These are phyloP conservation scores for Uromys caudimaculatus DNA, from an alignment of 2,797 vertebrate genomes.

Conservation along the genomic window DNA sequence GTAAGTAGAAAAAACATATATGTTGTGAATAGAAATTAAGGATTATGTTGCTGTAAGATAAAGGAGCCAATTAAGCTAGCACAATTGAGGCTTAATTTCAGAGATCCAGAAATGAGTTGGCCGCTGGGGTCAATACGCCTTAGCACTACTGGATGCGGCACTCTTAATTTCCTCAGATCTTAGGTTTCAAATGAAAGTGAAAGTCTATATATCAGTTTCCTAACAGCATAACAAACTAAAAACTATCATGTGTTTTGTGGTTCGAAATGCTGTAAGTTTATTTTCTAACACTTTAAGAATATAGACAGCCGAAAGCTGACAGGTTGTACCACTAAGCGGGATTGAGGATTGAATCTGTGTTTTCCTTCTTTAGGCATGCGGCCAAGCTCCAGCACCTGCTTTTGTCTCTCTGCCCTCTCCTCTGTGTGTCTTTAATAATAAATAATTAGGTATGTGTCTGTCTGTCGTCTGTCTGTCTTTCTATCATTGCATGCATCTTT, in stretches of 20 bases:
- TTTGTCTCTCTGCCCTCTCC: neutral
- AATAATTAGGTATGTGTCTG: neutral
- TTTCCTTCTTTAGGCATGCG: neutral
- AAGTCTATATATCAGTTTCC: neutral
- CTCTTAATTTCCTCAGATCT: neutral
- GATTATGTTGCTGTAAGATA: slow-evolving; percentile 63
- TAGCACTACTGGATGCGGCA: neutral
- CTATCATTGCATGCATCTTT: neutral
- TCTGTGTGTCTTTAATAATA: neutral
- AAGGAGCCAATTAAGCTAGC: neutral
- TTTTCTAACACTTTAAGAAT: neutral
- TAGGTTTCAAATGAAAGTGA: neutral
- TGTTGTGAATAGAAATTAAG: slow-evolving; percentile 32
- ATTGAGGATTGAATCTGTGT: neutral
- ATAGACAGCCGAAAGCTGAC: neutral
- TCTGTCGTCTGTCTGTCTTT: too few species aligned
- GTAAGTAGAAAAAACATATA: neutral
- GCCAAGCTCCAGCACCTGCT: neutral
- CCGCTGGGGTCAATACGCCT: neutral
- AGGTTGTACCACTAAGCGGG: rapidly evolving
- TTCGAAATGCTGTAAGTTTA: neutral
- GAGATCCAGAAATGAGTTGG: neutral
- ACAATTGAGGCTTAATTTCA: neutral
- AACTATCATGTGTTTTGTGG: neutral
- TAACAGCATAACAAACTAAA: neutral